A percentile compares a stretch with the other conserved stretches of the same genome.
phyloP scores from a whole-genome alignment of 2,888 invertebrate species.

The Euzophera pinguis region DNA sequence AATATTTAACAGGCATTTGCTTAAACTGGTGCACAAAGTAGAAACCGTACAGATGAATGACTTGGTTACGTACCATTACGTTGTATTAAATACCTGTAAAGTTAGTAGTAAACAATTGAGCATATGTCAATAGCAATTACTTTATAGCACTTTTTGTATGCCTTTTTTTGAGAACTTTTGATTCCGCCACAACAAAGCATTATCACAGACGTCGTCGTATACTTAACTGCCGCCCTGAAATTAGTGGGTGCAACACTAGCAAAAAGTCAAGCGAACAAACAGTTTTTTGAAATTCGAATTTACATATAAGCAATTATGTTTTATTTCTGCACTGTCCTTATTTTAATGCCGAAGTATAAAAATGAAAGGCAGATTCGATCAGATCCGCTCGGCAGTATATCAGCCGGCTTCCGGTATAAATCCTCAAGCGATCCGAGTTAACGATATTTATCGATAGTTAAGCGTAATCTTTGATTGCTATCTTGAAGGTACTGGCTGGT shows the following conservation, averaged over 20 bases:
- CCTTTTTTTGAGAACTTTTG: too few species aligned
- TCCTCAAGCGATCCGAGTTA: constrained; percentile 25
- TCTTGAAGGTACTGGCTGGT: constrained; percentile 9
- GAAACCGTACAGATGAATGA: background rate
- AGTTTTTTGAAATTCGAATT: too few species aligned
- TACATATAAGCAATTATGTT: background rate
- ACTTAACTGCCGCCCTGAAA: too few species aligned
- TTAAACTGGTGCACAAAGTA: constrained; percentile 26
- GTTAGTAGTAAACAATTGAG: too few species aligned
- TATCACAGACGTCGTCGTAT: too few species aligned
- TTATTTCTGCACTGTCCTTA: background rate
- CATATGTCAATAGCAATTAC: too few species aligned
- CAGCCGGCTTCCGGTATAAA: constrained; percentile 47
- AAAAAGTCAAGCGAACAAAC: too few species aligned
- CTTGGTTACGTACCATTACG: too few species aligned
- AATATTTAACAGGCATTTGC: constrained; percentile 55
- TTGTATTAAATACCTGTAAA: too few species aligned
- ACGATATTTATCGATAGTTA: constrained; percentile 34
- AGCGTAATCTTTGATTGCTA: constrained; percentile 20
- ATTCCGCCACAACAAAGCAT: too few species aligned
- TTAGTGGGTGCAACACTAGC: too few species aligned
- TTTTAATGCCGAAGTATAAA: constrained; percentile 31
- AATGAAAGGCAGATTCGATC: constrained; percentile 49
- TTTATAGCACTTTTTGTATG: too few species aligned
- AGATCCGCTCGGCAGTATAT: constrained; percentile 42